Evolutionary conservation across 2,113 vertebrate species (phyloP), one percentile per base, ranked within the genome.

Genomic region (Pampusana beccarii): DNA sequence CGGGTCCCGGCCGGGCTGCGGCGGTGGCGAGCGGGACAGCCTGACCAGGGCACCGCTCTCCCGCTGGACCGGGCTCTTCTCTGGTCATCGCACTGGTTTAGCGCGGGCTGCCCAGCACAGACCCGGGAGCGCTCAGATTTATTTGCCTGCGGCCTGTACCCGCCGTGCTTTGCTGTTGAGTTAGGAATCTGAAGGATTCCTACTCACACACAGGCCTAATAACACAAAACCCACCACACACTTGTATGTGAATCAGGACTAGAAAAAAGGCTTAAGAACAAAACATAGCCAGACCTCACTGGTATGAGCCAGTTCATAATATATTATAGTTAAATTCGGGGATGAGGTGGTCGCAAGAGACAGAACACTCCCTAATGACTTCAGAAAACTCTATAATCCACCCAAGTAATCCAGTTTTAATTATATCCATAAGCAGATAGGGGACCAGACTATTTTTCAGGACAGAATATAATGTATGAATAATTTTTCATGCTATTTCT

Each of bases 321-420:
- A 40, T 0, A 50, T 18, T 46, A 46, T 46, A 46, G 80, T 28
- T 44, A 77, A 88, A 86, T 4, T 10, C 3, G 28, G 62, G 72
- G 56, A 80, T 29, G 28, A 50, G 86, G 25, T 19, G 17, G 26
- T 53, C 31, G 3, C 48, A 24, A 70, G 77, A 92, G 81, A 78
- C 86, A 64, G 54, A 80, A 64, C 85, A 64, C 44, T 82, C 92
- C 80, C 88, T 31, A 29, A 69, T 86, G 90, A 73, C 74, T 95
- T 60, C 56, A 77, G 86, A 87, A 96, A 95, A 96, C 60, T 86
- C 93, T 25, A 44, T 91, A 90, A 97, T 90, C 86, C 78, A 80
- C 64, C 61, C 88, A 92, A 71, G 78, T 78, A 96, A 97, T 44
- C 83, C 88, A 86, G 77, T 90, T 96, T 97, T 94, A 95, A 97